Conservation (phyloP, 2,113 vertebrate species). For the Mixornis gularis region DNA sequence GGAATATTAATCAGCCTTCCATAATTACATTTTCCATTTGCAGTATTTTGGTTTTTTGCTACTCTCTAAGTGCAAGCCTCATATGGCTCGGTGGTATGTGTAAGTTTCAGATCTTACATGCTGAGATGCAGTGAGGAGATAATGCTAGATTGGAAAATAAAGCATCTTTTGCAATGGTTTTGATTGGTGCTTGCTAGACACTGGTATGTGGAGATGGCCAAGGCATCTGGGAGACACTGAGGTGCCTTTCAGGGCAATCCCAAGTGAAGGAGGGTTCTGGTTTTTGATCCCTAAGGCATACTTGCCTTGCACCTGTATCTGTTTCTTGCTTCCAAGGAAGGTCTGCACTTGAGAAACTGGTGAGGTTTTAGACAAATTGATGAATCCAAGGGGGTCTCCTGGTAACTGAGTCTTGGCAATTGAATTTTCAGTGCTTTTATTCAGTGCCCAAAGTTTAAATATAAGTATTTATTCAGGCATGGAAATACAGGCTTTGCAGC, state of each 20-base stretch:
- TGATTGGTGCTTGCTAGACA: background rate
- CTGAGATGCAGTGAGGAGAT: background rate
- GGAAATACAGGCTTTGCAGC: background rate
- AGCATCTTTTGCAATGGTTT: background rate
- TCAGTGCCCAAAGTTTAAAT: background rate
- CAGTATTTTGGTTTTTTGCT: slow-evolving; percentile 15
- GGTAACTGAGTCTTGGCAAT: background rate
- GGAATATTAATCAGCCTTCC: slow-evolving; percentile 38
- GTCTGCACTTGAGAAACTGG: background rate
- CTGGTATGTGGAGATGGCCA: background rate
- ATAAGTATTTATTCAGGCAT: background rate
- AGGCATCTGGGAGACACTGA: background rate
- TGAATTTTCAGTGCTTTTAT: background rate
- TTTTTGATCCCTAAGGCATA: background rate
- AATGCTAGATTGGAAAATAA: background rate
- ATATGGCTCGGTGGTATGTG: background rate
- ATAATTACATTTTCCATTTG: slow-evolving; percentile 50
- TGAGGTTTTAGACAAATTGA: background rate
- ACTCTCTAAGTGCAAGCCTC: background rate
- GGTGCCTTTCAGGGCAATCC: background rate
- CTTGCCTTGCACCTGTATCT: background rate
- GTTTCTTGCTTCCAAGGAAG: background rate
- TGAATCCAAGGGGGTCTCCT: background rate
- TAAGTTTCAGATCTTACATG: background rate
- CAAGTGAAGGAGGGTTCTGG: background rate